Conservation (phyloP, 2,797 vertebrate genomes). For the Aulostomus chinensis region DNA sequence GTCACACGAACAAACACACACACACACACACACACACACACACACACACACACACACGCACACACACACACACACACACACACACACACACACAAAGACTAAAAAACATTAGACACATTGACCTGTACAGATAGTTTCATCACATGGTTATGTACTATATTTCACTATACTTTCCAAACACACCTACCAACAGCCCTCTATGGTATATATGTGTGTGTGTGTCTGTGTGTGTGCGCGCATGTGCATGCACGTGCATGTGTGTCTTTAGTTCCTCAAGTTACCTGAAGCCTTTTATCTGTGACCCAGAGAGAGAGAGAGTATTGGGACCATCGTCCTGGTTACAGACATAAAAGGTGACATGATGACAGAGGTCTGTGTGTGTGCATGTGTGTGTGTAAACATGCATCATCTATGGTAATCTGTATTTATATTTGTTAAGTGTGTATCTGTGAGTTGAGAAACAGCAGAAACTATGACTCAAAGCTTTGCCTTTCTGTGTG, state of each 20-base stretch:
- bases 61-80: neutral
- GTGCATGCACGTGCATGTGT: constrained; percentile 34
- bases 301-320: constrained; percentile 46
- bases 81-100: neutral
- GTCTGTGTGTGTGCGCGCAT: too few relatives aligned
- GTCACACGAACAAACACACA: constrained; percentile 26
- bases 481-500: too few relatives aligned
- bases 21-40: neutral
- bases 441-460: too few relatives aligned
- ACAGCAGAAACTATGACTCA: too few relatives aligned
- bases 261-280: constrained; percentile 62
- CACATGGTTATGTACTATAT: too few relatives aligned
- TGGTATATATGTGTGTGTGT: neutral
- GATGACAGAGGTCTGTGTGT: constrained; percentile 33
- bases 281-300: constrained; percentile 62
- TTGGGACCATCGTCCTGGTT: constrained; percentile 29
- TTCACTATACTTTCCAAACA: neutral
- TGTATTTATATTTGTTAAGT: too few relatives aligned
- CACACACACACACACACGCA: neutral
- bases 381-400: neutral
- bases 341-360: constrained; percentile 40
- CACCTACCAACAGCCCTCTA: neutral
- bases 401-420: too few relatives aligned
- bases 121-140: too few relatives aligned
- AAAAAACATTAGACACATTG: too few relatives aligned